These are phyloP conservation scores for Microctenopoma lineatum DNA, from an alignment of 2,797 vertebrate species.

Conservation along the genomic window DNA sequence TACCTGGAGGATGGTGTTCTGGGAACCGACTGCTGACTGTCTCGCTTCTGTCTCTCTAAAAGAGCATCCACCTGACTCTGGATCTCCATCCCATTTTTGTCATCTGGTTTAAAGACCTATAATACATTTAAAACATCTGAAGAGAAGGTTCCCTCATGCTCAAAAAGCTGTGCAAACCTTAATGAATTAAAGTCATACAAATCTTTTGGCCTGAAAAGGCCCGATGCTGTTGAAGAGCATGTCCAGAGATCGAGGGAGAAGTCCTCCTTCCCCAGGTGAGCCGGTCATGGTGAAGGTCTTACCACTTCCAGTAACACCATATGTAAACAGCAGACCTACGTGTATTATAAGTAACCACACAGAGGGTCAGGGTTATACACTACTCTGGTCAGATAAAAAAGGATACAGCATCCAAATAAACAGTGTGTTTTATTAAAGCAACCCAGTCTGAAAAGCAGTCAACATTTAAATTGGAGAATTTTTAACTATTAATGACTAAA, in stretches of 20 bases:
- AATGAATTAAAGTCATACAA: conserved; percentile 80
- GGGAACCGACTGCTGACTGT: conserved; percentile 79
- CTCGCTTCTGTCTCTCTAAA: conserved; percentile 93
- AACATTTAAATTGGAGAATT: not conserved
- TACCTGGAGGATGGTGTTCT: conserved; percentile 90
- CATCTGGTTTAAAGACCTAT: conserved; percentile 96
- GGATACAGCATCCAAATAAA: too few relatives aligned
- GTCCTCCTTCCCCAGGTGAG: conserved; percentile 92
- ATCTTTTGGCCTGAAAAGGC: conserved; percentile 94
- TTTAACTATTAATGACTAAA: not conserved
- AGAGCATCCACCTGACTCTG: conserved; percentile 93
- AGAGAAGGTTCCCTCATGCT: not conserved
- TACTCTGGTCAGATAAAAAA: not conserved
- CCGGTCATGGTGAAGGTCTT: conserved; percentile 98
- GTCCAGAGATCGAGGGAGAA: conserved; percentile 92
- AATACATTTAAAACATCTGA: not conserved
- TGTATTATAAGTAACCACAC: not conserved
- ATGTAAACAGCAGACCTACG: conserved; percentile 94
- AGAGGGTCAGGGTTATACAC: not conserved
- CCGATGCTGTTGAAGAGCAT: conserved; percentile 98
- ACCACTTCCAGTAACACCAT: conserved; percentile 96
- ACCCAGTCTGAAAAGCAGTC: too few relatives aligned
- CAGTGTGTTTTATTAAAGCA: not conserved
- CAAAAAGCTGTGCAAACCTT: not conserved
- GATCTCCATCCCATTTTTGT: conserved; percentile 96